phyloP scores from a whole-genome alignment of 2,113 vertebrate species.

The Melanocharis versteri region DNA sequence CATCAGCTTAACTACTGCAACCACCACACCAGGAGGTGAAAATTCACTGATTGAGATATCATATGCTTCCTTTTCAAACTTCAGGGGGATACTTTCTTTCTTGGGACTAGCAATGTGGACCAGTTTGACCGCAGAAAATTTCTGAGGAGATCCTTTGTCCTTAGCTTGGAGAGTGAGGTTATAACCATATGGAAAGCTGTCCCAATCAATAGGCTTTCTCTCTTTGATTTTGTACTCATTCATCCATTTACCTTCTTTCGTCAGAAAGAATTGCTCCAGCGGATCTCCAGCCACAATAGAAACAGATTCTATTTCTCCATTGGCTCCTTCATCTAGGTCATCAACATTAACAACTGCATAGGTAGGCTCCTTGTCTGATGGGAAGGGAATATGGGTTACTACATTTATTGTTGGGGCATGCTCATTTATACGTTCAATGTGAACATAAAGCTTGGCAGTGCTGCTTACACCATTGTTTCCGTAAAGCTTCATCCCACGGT shows the following conservation, averaged over 20 bases:
- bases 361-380: constrained; percentile 78
- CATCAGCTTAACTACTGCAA: constrained; percentile 80
- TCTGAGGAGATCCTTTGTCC: constrained; percentile 88
- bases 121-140: constrained; percentile 79
- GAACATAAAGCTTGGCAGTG: constrained; percentile 94
- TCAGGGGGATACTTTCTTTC: constrained; percentile 65
- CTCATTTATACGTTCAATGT: constrained; percentile 91
- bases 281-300: constrained; percentile 87
- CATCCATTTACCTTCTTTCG: constrained; percentile 78
- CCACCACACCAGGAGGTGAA: constrained; percentile 87
- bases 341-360: constrained; percentile 86
- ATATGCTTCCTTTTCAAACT: constrained; percentile 85
- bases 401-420: constrained; percentile 83
- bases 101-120: constrained; percentile 78
- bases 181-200: constrained; percentile 80
- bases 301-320: constrained; percentile 91
- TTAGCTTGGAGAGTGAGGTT: constrained; percentile 93
- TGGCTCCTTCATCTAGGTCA: constrained; percentile 87
- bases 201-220: constrained; percentile 82
- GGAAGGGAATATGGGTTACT: constrained; percentile 79
- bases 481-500: constrained; percentile 97
- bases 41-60: constrained; percentile 88
- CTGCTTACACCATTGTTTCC: constrained; percentile 98
- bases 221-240: constrained; percentile 88
- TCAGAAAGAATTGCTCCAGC: constrained; percentile 81